Evolutionary conservation across 1,140 invertebrate species (phyloP).

Genomic region (Dryas iulia): DNA sequence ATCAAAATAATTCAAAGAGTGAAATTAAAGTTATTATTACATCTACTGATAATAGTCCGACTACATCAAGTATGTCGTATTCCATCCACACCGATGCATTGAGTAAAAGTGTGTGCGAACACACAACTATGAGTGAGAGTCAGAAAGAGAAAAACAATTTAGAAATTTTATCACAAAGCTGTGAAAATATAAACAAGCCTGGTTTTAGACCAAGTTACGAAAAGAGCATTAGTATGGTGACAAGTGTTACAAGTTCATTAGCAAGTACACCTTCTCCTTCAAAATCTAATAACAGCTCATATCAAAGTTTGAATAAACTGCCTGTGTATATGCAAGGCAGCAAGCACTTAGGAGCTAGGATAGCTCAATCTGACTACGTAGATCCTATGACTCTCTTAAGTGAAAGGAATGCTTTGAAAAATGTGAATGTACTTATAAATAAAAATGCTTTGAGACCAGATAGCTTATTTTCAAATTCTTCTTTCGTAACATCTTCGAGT

Average conservation of each 20-base stretch:
- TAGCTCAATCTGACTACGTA: slow-evolving; percentile 92
- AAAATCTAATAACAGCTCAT: slow-evolving; percentile 71
- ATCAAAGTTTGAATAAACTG: slow-evolving; percentile 77
- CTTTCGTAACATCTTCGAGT: slow-evolving; percentile 83
- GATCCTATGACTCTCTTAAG: slow-evolving; percentile 86
- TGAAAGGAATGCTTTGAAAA: slow-evolving; percentile 67
- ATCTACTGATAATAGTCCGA: slow-evolving; percentile 54
- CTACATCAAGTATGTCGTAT: slow-evolving; percentile 48
- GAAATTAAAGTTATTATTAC: slow-evolving; percentile 71
- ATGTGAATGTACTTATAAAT: slow-evolving; percentile 77
- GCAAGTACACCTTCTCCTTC: slow-evolving; percentile 52
- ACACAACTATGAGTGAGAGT: slow-evolving; percentile 59
- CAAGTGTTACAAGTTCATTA: slow-evolving; percentile 51
- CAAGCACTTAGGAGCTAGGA: slow-evolving; percentile 89
- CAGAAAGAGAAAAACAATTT: slow-evolving; percentile 67
- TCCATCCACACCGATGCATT: slow-evolving; percentile 47
- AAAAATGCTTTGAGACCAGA: slow-evolving; percentile 79
- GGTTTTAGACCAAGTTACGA: slow-evolving; percentile 55
- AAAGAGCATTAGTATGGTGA: slow-evolving; percentile 67
- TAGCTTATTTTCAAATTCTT: slow-evolving; percentile 80
- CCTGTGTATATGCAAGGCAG: slow-evolving; percentile 89
- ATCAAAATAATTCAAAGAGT: slow-evolving; percentile 41
- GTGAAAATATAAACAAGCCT: slow-evolving; percentile 67
- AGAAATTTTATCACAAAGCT: slow-evolving; percentile 70
- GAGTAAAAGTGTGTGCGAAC: slow-evolving; percentile 72